Percentiles rank a stretch among this genome's conserved stretches.
These are phyloP conservation scores for Cynopterus sphinx DNA, from an alignment of 2,797 vertebrate genomes.

Conservation along the genomic window DNA sequence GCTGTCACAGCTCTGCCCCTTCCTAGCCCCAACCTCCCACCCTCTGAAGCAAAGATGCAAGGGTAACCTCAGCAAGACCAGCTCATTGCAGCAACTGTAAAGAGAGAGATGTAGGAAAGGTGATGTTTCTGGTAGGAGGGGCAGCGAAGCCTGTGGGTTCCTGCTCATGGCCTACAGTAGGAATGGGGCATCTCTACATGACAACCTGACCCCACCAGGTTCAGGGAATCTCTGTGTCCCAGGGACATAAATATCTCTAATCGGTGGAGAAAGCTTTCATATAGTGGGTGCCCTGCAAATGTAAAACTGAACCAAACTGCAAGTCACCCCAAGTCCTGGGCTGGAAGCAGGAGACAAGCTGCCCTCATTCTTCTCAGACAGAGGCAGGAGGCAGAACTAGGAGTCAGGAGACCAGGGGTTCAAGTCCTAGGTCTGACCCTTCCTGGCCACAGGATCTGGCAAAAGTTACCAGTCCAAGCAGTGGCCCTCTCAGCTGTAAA, in stretches of 20 bases:
- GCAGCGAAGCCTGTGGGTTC: not conserved
- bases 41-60: not conserved
- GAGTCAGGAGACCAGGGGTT: not conserved
- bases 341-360: not conserved
- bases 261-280: not conserved
- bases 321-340: not conserved
- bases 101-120: not conserved
- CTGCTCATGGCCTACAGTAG: not conserved
- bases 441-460: not conserved
- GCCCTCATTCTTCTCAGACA: not conserved
- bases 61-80: not conserved
- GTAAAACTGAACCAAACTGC: not conserved
- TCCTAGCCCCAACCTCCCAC: fast-evolving
- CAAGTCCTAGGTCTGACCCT: not conserved
- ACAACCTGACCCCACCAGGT: not conserved
- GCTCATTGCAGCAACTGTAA: not conserved
- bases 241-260: not conserved
- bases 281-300: not conserved
- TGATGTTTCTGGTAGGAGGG: not conserved
- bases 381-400: not conserved
- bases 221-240: not conserved
- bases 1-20: not conserved
- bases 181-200: not conserved
- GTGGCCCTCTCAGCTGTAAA: not conserved
- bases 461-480: not conserved